Evolutionary conservation across 2,113 vertebrate genomes (phyloP).

Genomic region (Brienomyrus longianalis): DNA sequence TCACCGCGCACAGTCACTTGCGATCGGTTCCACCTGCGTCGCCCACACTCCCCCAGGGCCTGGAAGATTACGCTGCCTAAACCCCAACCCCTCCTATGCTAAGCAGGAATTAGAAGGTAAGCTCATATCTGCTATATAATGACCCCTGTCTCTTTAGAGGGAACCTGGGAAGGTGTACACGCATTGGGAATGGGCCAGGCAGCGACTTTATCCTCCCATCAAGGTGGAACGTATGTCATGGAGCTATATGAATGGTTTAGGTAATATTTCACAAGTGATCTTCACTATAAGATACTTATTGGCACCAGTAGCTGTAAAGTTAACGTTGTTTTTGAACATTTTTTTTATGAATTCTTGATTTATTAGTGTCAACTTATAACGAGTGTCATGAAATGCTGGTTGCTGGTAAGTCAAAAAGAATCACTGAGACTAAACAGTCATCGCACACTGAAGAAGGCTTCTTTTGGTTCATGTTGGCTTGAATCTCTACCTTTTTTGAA

Average conservation of each 20-base stretch:
- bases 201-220: constrained; percentile 43
- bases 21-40: neutral
- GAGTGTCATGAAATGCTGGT: neutral
- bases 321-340: neutral
- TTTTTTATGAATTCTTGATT: neutral
- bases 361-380: neutral
- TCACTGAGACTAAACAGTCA: neutral
- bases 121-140: neutral
- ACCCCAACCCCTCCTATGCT: no score
- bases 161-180: neutral
- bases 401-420: neutral
- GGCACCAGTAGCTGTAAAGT: neutral
- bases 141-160: neutral
- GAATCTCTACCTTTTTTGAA: neutral
- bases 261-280: constrained; percentile 36
- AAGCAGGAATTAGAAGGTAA: neutral
- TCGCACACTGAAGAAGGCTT: neutral
- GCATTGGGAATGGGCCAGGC: constrained; percentile 53
- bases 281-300: neutral
- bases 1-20: neutral
- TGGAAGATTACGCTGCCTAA: neutral
- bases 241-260: constrained; percentile 58
- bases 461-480: neutral
- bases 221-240: constrained; percentile 47
- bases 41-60: neutral